Base-by-base conservation (phyloP, 2,888 invertebrate genomes). In the Odontothrips loti region DNA sequence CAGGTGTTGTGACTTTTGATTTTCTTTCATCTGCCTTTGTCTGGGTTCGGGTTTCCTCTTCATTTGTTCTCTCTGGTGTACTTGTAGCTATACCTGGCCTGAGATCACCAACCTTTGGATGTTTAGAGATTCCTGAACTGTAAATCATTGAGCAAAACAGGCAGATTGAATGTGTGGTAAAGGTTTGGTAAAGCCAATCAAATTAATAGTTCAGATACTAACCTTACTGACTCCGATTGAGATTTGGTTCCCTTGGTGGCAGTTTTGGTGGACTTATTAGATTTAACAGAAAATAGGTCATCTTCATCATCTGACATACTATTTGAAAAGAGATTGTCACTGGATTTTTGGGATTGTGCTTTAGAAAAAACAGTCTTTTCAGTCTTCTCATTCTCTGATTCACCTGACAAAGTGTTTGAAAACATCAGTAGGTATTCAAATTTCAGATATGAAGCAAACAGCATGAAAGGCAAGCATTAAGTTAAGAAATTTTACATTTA, bases 1-100 rank as follows among this genome's bases (percentile, higher is more conserved):
- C 34, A 43, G 34, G 3, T 43, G 34, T 6, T 43, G 34, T 43
- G 34, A 2, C 6, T 2, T 43, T 43, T 43, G 34, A 43, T 6
- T 43, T 43, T 43, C 34, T 43, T 43, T 43, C 34, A 43, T 43
- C 34, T 43, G 34, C 34, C 34, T 43, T 43, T 6, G 6, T 43
- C 34, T 43, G 34, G 34, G 34, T 43, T 43, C 6, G 34, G 34
- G 34, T 43, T 58, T 17, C 58, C 58, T 58, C 58, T 17, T 51
- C 51, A 58, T 58, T 17, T 20, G 6, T 80, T 80, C 47, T 81
- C 23, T 75, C 27, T 27, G 68, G 68, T 75, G 68, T 75, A 27
- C 68, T 75, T 8, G 68, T 75, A 12, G 27, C 68, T 12, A 75
- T 75, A 1, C 68, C 68, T 9, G 68, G 68, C 27, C 27, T 23